A percentile compares a stretch with the other conserved stretches of the same genome.
phyloP scores from a whole-genome alignment of 2,113 vertebrate genomes.

The Grus americana region DNA sequence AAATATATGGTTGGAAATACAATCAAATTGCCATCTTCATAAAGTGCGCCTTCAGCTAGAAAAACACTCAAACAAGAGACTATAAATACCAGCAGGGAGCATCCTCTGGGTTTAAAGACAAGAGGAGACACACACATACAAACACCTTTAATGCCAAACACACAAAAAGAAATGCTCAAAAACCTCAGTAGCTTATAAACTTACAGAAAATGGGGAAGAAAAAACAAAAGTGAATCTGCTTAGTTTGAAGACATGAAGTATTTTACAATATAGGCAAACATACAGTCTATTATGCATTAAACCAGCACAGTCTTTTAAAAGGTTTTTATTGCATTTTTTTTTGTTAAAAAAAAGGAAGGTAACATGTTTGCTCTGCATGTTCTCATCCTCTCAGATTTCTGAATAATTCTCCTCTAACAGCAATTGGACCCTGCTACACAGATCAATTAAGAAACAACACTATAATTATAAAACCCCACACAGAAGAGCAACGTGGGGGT shows the following conservation, averaged over 20 bases:
- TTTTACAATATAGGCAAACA: neutral
- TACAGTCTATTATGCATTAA: neutral
- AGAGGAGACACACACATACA: neutral
- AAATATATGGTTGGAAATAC: neutral
- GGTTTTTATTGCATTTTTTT: neutral
- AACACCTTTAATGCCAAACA: neutral
- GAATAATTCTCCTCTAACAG: constrained; percentile 30
- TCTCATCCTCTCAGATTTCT: constrained; percentile 50
- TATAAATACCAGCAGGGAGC: constrained; percentile 7
- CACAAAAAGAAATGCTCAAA: neutral
- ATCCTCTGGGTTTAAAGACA: neutral
- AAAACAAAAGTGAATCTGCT: neutral
- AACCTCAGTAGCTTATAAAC: neutral
- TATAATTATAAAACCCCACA: constrained; percentile 37
- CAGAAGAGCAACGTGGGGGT: constrained; percentile 42
- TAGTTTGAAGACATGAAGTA: neutral
- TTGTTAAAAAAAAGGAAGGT: neutral
- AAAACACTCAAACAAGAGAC: neutral
- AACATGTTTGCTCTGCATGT: neutral
- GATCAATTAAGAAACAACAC: constrained; percentile 39
- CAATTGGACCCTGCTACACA: constrained; percentile 3
- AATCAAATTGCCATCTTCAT: neutral
- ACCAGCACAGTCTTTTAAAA: neutral
- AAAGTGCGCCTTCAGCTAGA: neutral
- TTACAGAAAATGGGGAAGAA: neutral